Conservation (phyloP, 2,113 vertebrate species). For the Setophaga kirtlandii region DNA sequence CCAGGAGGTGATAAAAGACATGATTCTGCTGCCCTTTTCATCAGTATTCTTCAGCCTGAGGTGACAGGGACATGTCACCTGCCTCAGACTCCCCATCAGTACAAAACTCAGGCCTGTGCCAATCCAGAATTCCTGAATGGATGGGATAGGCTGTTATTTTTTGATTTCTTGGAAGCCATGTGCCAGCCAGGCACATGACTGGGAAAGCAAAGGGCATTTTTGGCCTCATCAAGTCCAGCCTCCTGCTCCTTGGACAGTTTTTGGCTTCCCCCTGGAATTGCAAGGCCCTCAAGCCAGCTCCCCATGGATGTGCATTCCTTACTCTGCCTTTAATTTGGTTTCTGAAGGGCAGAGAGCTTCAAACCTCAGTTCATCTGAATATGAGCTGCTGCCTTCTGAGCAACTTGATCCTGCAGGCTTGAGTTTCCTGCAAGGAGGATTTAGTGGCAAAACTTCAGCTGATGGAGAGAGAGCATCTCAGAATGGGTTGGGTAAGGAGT, state of each 20-base stretch:
- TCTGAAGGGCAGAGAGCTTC: not conserved
- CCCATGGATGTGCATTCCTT: not conserved
- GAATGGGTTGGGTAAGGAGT: not conserved
- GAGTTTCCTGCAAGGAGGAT: not conserved
- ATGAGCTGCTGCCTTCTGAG: not conserved
- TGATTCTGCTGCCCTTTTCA: not conserved
- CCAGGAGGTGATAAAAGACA: not conserved
- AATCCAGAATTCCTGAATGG: not conserved
- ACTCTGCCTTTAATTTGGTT: not conserved
- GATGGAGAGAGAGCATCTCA: not conserved
- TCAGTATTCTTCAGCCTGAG: not conserved
- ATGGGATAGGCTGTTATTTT: not conserved
- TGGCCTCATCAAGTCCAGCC: not conserved
- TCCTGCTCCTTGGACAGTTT: not conserved
- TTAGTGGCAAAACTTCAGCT: conserved; percentile 8
- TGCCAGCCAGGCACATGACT: not conserved
- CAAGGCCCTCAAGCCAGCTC: not conserved
- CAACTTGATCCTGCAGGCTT: not conserved
- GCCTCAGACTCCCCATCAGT: not conserved
- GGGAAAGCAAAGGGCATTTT: not conserved
- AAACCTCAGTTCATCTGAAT: not conserved
- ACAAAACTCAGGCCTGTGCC: not conserved
- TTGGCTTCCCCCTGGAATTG: not conserved
- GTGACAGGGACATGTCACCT: not conserved
- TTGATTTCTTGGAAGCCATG: not conserved